phyloP scores from a whole-genome alignment of 2,888 invertebrate species.

The Pollenia labialis region DNA sequence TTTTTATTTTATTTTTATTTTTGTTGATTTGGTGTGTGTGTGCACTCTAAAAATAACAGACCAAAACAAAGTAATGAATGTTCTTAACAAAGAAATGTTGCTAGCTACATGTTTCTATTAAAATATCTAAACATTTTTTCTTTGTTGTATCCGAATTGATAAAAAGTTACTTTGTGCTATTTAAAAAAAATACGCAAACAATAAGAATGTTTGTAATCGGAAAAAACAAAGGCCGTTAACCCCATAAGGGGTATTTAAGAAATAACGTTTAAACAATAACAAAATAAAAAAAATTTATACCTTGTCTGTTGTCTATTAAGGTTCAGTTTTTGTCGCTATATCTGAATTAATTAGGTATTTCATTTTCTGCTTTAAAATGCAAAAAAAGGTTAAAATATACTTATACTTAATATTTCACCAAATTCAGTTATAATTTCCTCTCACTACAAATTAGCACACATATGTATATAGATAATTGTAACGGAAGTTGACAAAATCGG shows the following conservation, averaged over 20 bases:
- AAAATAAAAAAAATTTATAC: no score
- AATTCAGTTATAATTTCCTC: no score
- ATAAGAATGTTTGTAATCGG: not conserved
- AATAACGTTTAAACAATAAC: not conserved
- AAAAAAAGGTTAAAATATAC: no score
- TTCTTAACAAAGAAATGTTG: conserved; percentile 26
- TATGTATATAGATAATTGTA: no score
- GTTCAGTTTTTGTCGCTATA: no score
- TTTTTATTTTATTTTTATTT: not conserved
- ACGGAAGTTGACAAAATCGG: no score
- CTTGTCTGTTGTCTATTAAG: no score
- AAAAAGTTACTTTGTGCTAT: not conserved
- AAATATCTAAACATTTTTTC: conserved; percentile 13
- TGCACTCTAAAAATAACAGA: not conserved
- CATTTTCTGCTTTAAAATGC: no score
- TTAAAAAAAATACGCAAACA: not conserved
- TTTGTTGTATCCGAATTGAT: not conserved
- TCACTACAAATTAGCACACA: no score
- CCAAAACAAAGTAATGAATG: conserved; percentile 37
- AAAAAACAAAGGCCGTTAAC: conserved; percentile 39
- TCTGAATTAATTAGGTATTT: no score
- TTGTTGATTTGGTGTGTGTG: not conserved
- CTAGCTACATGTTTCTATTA: conserved; percentile 34
- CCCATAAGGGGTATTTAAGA: not conserved
- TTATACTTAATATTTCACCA: no score